Conservation (phyloP, 2,113 vertebrate species). For the Halichoeres trimaculatus region DNA sequence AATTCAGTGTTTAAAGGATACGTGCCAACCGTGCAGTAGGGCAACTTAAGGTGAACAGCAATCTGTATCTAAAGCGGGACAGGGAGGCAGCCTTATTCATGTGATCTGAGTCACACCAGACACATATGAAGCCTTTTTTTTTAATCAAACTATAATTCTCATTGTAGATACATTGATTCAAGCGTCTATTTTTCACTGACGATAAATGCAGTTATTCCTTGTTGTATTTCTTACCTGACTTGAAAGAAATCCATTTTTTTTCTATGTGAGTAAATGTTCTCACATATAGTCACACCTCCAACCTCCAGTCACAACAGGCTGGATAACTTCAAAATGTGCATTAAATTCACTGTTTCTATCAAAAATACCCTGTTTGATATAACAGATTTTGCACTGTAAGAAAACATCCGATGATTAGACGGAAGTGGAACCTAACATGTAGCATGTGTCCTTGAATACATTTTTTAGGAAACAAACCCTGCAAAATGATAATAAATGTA, state of each 20-base stretch:
- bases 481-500: neutral
- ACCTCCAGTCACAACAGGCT: conserved; percentile 26
- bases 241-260: conserved; percentile 8
- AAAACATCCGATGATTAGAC: neutral
- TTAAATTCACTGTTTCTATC: conserved; percentile 3
- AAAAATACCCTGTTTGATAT: neutral
- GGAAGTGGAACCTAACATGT: neutral
- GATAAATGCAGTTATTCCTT: neutral
- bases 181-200: neutral
- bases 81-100: conserved; percentile 28
- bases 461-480: neutral
- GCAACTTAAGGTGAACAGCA: conserved; percentile 61
- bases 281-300: conserved; percentile 40
- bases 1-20: conserved; percentile 54
- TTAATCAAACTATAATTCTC: neutral
- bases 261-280: conserved; percentile 41
- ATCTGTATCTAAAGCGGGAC: conserved; percentile 67
- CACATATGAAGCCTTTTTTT: conserved; percentile 9
- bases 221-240: neutral
- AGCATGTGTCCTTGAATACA: neutral
- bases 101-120: conserved; percentile 9
- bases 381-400: neutral
- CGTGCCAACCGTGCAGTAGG: conserved; percentile 41
- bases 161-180: neutral
- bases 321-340: conserved; percentile 23